Percentiles rank a stretch among this genome's conserved stretches.
Conservation (phyloP, 2,797 vertebrate species). For the Galagoides demidoff region DNA sequence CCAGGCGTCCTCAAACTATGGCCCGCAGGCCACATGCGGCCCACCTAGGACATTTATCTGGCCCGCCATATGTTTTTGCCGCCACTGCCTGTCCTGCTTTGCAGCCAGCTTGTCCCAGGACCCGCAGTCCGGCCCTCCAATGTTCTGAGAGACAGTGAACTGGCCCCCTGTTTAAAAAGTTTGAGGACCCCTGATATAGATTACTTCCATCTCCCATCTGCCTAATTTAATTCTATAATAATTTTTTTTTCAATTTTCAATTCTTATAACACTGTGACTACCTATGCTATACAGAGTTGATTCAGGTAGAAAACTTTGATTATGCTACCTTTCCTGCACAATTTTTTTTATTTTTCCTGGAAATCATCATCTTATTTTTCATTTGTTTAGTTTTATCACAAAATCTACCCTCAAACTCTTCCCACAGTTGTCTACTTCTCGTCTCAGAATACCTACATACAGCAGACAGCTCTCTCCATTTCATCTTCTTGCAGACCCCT, state of each 20-base stretch:
- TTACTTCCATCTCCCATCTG: background rate
- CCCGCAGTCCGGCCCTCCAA: too few relatives aligned
- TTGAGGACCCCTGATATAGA: background rate
- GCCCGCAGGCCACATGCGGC: too few relatives aligned
- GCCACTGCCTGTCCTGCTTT: too few relatives aligned
- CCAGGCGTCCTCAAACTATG: too few relatives aligned
- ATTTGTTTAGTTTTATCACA: background rate
- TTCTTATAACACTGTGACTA: background rate
- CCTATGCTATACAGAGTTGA: background rate
- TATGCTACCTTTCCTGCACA: background rate
- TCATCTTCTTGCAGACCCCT: background rate
- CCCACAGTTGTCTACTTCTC: background rate
- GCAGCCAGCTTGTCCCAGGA: too few relatives aligned
- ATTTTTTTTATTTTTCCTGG: slow-evolving; percentile 5
- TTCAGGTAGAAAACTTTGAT: background rate
- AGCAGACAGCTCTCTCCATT: background rate
- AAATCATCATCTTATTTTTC: background rate
- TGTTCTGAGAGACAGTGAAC: too few relatives aligned
- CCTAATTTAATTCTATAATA: background rate
- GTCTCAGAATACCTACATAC: background rate
- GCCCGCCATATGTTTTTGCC: too few relatives aligned
- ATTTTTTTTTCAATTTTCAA: background rate
- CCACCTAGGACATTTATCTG: too few relatives aligned
- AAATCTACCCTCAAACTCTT: slow-evolving; percentile 13
- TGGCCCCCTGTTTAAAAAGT: too few relatives aligned